Evolutionary conservation across 2,888 invertebrate genomes (phyloP).

Genomic region (Hypsopygia costalis): DNA sequence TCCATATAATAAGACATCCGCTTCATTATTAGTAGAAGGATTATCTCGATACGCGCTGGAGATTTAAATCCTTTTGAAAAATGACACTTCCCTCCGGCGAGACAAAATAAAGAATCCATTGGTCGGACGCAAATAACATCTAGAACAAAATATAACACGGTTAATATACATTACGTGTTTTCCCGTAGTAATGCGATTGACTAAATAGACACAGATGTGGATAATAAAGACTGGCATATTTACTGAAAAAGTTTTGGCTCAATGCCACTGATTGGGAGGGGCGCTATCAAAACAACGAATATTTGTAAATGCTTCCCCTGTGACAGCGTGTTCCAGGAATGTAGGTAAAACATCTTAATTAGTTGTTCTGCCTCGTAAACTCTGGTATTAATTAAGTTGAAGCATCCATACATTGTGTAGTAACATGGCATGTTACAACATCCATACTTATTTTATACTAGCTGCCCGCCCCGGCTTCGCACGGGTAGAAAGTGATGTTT

Average conservation of each 20-base stretch:
- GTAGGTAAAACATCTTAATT: conserved; percentile 21
- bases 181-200: conserved; percentile 27
- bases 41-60: conserved; percentile 27
- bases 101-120: conserved; percentile 31
- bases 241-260: conserved; percentile 35
- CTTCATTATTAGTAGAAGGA: conserved; percentile 35
- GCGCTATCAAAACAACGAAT: conserved; percentile 43
- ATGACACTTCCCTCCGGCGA: conserved; percentile 33
- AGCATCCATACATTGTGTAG: too few relatives aligned
- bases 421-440: too few relatives aligned
- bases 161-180: conserved; percentile 39
- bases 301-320: conserved; percentile 37
- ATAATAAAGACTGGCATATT: conserved; percentile 29
- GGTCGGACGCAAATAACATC: conserved; percentile 41
- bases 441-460: too few relatives aligned
- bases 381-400: conserved; percentile 3
- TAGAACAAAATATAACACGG: conserved; percentile 32
- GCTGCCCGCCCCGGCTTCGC: too few relatives aligned
- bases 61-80: conserved; percentile 50
- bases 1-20: conserved; percentile 28
- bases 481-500: too few relatives aligned
- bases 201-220: conserved; percentile 40
- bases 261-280: conserved; percentile 35
- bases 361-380: conserved; percentile 1
- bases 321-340: conserved; percentile 33